Base-by-base conservation (phyloP, 2,888 invertebrate genomes). In the Hirudinaria manillensis region DNA sequence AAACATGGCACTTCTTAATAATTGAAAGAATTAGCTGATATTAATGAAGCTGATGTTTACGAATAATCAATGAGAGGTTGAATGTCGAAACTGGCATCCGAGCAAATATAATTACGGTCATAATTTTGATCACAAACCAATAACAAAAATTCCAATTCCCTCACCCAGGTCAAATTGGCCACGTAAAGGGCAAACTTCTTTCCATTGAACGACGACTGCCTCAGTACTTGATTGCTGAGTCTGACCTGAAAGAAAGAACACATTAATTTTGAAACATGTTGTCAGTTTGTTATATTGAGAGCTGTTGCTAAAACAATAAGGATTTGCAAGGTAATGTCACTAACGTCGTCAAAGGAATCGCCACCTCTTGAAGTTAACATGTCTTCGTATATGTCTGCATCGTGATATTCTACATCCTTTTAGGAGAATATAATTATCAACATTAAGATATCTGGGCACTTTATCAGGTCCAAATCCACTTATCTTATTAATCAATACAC, bases 121-220 rank as follows among this genome's bases (percentile, higher is more conserved):
- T 36, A 6, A 36, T 36, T 36, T 6, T 36, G 36, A 36, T 36
- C 10, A 36, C 36, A 36, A 10, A 45, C 13, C 16, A 45, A 1
- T 45, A 45, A 45, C 45, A 45, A 45, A 45, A 36, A 36, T 36
- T 6, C 10, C 45, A 45, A 45, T 45, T 10, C 24, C 79, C 89
- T 88, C 89, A 94, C 94, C 97, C 99, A 99, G 82, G 97, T 96
- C 80, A 99, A 89, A 88, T 99, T 99, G 83, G 98, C 98, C 83
- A 99, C 91, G 87, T 99, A 99, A 68, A 96, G 72, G 29, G 79
- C 71, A 68, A 77, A 72, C 27, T 72, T 67, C 29, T 76, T 76
- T 13, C 79, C 79, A 27, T 67, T 67, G 75, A 77, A 79, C 66
- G 76, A 77, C 3, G 79, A 75, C 38, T 74, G 68, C 19, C 67